Conservation (phyloP, 2,113 vertebrate species). For the Mormyrus lacerda region DNA sequence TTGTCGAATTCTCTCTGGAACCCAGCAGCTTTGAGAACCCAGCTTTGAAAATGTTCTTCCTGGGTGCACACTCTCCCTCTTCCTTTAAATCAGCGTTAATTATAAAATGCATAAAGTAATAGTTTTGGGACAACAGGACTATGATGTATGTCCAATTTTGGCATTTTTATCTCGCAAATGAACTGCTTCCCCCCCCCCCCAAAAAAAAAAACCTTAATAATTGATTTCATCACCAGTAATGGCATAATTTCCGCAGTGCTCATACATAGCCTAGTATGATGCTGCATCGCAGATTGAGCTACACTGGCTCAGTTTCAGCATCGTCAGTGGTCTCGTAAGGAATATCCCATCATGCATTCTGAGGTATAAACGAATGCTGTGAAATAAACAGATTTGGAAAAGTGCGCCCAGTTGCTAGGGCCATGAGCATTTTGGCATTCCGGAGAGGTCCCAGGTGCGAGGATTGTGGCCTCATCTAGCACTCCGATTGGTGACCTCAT, state of each 20-base stretch:
- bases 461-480: background rate
- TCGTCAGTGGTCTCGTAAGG: background rate
- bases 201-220: background rate
- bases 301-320: background rate
- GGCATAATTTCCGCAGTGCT: background rate
- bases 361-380: background rate
- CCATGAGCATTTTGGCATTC: background rate
- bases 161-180: background rate
- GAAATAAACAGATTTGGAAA: background rate
- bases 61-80: background rate
- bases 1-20: background rate
- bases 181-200: background rate
- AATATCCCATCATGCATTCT: background rate
- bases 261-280: background rate
- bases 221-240: slow-evolving; percentile 2
- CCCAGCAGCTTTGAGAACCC: background rate
- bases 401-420: background rate
- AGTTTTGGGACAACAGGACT: background rate
- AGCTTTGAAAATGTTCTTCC: background rate
- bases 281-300: no score
- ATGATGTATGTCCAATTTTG: background rate
- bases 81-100: background rate
- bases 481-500: background rate
- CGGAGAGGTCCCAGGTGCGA: background rate
- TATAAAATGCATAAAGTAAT: background rate